Evolutionary conservation across 2,888 invertebrate species (phyloP).

Genomic region (Helobdella robusta): DNA sequence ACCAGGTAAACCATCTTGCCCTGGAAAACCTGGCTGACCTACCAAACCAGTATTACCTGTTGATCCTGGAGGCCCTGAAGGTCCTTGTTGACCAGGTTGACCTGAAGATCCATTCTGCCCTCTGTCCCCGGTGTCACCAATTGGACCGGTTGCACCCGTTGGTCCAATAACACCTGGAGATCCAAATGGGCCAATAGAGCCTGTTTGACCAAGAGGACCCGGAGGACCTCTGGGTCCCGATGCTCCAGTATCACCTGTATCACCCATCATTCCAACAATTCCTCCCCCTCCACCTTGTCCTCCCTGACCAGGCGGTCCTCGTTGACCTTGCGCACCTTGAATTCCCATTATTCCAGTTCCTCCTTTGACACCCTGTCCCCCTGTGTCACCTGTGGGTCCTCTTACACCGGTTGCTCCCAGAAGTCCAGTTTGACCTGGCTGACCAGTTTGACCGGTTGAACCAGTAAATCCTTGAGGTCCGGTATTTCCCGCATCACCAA

Average conservation of each 20-base stretch:
- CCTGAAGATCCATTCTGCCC: slow-evolving; percentile 23
- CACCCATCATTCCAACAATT: slow-evolving; percentile 21
- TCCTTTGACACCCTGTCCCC: slow-evolving; percentile 16
- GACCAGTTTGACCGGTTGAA: slow-evolving; percentile 32
- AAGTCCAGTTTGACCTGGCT: slow-evolving; percentile 34
- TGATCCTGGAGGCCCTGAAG: slow-evolving; percentile 22
- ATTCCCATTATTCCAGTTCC: slow-evolving; percentile 19
- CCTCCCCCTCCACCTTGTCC: slow-evolving; percentile 12
- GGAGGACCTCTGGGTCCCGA: slow-evolving; percentile 9
- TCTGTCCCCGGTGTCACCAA: slow-evolving; percentile 27
- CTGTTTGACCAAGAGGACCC: slow-evolving; percentile 23
- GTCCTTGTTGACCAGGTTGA: slow-evolving; percentile 20
- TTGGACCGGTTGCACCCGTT: slow-evolving; percentile 1
- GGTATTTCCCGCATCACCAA: slow-evolving; percentile 22
- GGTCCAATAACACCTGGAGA: slow-evolving; percentile 8
- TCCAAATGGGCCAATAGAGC: slow-evolving; percentile 19
- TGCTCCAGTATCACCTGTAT: slow-evolving; percentile 20
- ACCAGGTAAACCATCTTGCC: slow-evolving; percentile 20
- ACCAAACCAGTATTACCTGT: slow-evolving; percentile 30
- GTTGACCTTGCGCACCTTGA: slow-evolving; percentile 35
- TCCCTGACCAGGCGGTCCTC: slow-evolving; percentile 39
- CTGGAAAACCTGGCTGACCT: slow-evolving; percentile 24
- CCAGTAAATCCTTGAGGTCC: slow-evolving; percentile 37
- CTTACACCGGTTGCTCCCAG: slow-evolving; percentile 30
- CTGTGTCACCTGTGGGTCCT: slow-evolving; percentile 31